Conservation (phyloP, 2,888 invertebrate genomes). For the Leptinotarsa juncta region DNA sequence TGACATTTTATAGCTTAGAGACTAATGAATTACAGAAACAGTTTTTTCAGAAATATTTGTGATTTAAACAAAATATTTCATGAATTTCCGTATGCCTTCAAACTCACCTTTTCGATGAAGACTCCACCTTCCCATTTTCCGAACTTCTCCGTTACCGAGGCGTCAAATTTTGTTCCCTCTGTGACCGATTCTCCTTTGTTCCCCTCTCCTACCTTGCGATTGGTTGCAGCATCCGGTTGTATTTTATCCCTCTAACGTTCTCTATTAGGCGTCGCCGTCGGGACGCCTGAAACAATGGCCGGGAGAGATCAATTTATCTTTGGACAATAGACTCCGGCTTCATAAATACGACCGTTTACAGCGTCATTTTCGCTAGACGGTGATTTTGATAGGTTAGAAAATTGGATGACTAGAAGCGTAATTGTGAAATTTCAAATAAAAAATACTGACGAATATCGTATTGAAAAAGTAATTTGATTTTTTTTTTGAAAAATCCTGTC, state of each 20-base stretch:
- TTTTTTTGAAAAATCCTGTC: too few relatives aligned
- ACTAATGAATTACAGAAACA: too few relatives aligned
- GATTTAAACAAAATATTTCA: too few relatives aligned
- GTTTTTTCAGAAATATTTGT: too few relatives aligned
- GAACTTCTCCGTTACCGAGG: conserved; percentile 22
- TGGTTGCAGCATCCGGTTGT: conserved; percentile 60
- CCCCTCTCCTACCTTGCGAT: conserved; percentile 50
- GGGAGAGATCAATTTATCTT: conserved; percentile 33
- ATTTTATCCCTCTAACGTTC: conserved; percentile 49
- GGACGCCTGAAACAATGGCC: conserved; percentile 53
- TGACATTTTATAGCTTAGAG: too few relatives aligned
- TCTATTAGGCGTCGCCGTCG: conserved; percentile 52
- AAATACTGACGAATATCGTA: too few relatives aligned
- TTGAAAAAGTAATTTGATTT: too few relatives aligned
- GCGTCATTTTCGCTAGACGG: conserved; percentile 6
- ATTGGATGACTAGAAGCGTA: background rate
- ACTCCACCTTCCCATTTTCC: background rate
- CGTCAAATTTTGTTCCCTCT: conserved; percentile 38
- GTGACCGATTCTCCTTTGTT: conserved; percentile 24
- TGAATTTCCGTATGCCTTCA: background rate
- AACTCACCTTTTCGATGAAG: background rate
- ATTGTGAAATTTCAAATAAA: too few relatives aligned
- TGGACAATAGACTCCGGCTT: conserved; percentile 30
- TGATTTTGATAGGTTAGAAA: background rate
- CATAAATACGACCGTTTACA: conserved; percentile 42